These are phyloP conservation scores for Eurytoma adleriae DNA, from an alignment of 2,888 invertebrate genomes.

Conservation along the genomic window DNA sequence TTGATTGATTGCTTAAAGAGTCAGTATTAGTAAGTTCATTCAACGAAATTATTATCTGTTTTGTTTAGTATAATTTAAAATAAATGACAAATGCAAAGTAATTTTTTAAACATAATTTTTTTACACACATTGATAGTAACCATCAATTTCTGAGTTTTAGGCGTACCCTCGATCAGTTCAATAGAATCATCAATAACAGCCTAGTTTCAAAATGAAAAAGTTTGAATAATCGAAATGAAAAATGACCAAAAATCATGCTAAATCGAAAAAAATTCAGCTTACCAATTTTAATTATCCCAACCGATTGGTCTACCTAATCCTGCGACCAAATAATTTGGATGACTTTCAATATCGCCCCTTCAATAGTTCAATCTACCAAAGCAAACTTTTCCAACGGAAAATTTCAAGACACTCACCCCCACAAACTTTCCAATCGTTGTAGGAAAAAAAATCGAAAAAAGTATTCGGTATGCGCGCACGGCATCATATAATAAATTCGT, in stretches of 20 bases:
- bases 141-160: neutral
- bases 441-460: neutral
- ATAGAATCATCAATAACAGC: neutral
- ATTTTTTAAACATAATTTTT: too few species aligned
- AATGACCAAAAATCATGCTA: neutral
- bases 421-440: neutral
- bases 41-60: too few species aligned
- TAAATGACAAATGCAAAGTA: too few species aligned
- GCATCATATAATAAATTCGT: slow-evolving; percentile 6
- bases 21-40: too few species aligned
- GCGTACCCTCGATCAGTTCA: neutral
- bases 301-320: neutral
- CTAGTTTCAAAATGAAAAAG: too few species aligned
- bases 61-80: too few species aligned
- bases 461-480: neutral
- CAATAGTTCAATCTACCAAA: neutral
- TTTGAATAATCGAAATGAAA: neutral
- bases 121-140: too few species aligned
- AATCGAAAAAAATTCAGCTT: neutral
- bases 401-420: neutral
- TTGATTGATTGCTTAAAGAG: too few species aligned
- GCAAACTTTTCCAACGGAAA: neutral
- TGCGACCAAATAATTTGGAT: neutral
- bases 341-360: too few species aligned
- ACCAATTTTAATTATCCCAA: neutral